Base-by-base conservation (phyloP, 1,140 invertebrate genomes). In the Diorhabda sublineata region DNA sequence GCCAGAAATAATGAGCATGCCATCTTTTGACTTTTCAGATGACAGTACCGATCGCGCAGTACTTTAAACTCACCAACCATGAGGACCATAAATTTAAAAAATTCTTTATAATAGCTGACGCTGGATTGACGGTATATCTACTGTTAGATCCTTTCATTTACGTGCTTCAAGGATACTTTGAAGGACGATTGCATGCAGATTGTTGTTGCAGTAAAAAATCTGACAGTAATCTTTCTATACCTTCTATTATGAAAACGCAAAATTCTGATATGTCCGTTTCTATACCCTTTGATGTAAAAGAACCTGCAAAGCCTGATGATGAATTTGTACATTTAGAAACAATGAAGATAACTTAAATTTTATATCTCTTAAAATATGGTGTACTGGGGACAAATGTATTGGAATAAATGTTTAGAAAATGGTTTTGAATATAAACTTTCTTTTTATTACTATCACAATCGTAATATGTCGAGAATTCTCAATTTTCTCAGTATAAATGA, bases 141-240 rank as follows among this genome's bases (percentile, higher is more conserved):
- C 88, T 90, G 11, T 81, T 93, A 58, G 90, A 95, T 81, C 93
- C 93, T 2, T 91, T 91, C 70, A 87, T 94, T 60, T 93, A 94
- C 78, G 92, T 95, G 9, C 80, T 93, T 11, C 83, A 91, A 72
- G 83, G 90, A 62, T 79, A 78, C 67, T 70, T 78, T 6, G 77
- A 80, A 69, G 75, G 66, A 61, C 70, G 60, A 65, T 75, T 67
- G 52, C 61, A 42, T 6, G 70, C 71, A 9, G 45, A 62, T 3
- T 74, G 75, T 45, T 75, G 74, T 59, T 74, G 73, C 62, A 66
- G 69, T 60, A 69, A 62, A 44, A 68, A 65, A 60, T 73, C 71
- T 7, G 73, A 66, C 47, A 70, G 61, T 63, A 76, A 71, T 67
- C 63, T 74, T 47, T 69, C 68, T 68, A 76, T 69, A 59, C 67